phyloP scores from a whole-genome alignment of 2,888 invertebrate species.

The Sacculina carcini region DNA sequence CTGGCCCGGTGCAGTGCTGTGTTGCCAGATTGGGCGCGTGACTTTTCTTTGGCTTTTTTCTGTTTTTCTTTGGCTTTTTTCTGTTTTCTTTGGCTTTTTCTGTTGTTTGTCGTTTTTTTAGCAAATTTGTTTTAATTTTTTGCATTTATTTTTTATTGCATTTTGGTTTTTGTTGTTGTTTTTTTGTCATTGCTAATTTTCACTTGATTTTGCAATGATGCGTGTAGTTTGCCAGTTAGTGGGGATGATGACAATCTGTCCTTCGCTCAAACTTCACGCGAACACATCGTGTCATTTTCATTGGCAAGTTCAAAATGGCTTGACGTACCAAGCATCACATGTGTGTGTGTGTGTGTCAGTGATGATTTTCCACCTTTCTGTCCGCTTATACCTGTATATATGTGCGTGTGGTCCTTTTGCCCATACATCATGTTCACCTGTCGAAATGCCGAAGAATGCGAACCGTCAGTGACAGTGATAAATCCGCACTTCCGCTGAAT shows the following conservation, averaged over 20 bases:
- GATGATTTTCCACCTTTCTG: too few relatives aligned
- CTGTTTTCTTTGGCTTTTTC: neutral
- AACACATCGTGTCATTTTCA: too few relatives aligned
- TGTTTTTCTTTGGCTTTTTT: neutral
- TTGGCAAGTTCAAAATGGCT: too few relatives aligned
- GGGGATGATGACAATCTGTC: neutral
- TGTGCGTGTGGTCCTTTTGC: too few relatives aligned
- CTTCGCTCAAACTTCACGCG: too few relatives aligned
- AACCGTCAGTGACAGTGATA: too few relatives aligned
- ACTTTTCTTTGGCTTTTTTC: neutral
- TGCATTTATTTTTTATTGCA: conserved; percentile 14
- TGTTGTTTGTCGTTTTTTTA: neutral
- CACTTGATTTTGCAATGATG: conserved; percentile 66
- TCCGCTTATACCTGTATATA: too few relatives aligned
- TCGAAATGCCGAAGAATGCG: too few relatives aligned
- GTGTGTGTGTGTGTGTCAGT: too few relatives aligned
- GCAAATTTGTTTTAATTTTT: conserved; percentile 13
- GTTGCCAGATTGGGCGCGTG: neutral
- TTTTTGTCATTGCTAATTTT: conserved; percentile 26
- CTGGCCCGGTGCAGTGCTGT: conserved; percentile 28
- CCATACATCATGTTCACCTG: too few relatives aligned
- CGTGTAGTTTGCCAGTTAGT: conserved; percentile 4
- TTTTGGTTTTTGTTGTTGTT: conserved; percentile 9
- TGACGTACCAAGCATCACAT: too few relatives aligned
- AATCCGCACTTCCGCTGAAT: too few relatives aligned